phyloP scores from a whole-genome alignment of 2,113 vertebrate species.

The Delphinapterus leucas region DNA sequence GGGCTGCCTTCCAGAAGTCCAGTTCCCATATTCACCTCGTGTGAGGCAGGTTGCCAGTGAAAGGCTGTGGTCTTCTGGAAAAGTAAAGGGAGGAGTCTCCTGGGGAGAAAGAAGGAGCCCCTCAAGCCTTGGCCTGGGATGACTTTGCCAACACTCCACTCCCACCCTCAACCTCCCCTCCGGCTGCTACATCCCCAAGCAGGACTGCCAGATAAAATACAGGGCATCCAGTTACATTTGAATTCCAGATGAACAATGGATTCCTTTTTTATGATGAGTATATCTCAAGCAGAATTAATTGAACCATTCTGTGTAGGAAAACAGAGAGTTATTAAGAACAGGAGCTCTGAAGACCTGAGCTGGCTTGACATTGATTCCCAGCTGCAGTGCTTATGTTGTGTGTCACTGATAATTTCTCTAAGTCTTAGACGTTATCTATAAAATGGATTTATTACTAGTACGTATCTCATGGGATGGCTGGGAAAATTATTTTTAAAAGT shows the following conservation, averaged over 20 bases:
- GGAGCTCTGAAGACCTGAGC: neutral
- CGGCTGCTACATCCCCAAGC: too few species aligned
- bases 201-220: neutral
- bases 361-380: neutral
- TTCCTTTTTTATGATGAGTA: neutral
- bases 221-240: neutral
- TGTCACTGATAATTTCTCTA: neutral
- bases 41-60: conserved; percentile 45
- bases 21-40: conserved; percentile 25
- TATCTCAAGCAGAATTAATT: neutral
- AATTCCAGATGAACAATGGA: neutral
- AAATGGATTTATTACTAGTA: neutral
- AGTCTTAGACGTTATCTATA: neutral
- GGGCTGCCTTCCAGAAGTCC: conserved; percentile 32
- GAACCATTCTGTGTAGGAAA: neutral
- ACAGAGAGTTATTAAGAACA: neutral
- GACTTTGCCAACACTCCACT: too few species aligned
- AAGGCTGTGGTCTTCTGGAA: neutral
- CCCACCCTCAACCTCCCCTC: neutral
- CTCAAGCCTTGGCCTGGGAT: neutral
- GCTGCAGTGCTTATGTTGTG: neutral
- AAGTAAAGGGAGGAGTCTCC: neutral
- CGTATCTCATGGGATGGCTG: neutral
- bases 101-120: conserved; percentile 3
- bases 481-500: neutral